Percentiles rank a stretch among this genome's conserved stretches.
Conservation (phyloP, 2,888 invertebrate species). For the Dynastes maya region DNA sequence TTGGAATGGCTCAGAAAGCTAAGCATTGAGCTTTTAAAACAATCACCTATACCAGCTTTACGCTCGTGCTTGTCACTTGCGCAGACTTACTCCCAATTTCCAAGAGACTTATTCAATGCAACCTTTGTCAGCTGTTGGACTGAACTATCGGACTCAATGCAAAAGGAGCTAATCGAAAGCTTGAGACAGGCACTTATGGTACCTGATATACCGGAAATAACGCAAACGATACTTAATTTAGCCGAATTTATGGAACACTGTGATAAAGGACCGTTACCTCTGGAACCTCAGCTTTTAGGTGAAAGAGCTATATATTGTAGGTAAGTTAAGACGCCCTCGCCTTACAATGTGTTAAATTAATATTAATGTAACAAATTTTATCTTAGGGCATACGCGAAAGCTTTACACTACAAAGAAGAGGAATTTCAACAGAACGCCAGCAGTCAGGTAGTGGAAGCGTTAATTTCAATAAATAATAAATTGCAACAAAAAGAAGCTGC, state of each 20-base stretch:
- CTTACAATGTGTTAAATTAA: slow-evolving; percentile 14
- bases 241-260: slow-evolving; percentile 99
- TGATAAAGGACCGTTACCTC: slow-evolving; percentile 94
- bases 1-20: slow-evolving; percentile 95
- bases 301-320: slow-evolving; percentile 96
- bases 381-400: slow-evolving; percentile 82
- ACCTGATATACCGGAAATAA: slow-evolving; percentile 95
- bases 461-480: slow-evolving; percentile 98
- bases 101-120: slow-evolving; percentile 97
- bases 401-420: slow-evolving; percentile 92
- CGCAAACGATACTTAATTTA: slow-evolving; percentile 95
- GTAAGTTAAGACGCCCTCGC: slow-evolving; percentile 61
- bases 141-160: slow-evolving; percentile 86
- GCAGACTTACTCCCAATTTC: slow-evolving; percentile 95
- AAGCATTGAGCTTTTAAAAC: slow-evolving; percentile 93
- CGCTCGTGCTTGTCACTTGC: slow-evolving; percentile 93
- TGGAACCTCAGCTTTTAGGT: slow-evolving; percentile 90
- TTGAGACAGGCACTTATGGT: slow-evolving; percentile 92
- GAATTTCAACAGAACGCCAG: slow-evolving; percentile 90
- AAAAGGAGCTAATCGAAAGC: slow-evolving; percentile 88
- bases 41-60: slow-evolving; percentile 95
- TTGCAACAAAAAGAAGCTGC: slow-evolving; percentile 99
- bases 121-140: slow-evolving; percentile 99
- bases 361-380: not conserved
- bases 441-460: slow-evolving; percentile 91